phyloP scores from a whole-genome alignment of 2,113 vertebrate genomes.

The Calonectris borealis region DNA sequence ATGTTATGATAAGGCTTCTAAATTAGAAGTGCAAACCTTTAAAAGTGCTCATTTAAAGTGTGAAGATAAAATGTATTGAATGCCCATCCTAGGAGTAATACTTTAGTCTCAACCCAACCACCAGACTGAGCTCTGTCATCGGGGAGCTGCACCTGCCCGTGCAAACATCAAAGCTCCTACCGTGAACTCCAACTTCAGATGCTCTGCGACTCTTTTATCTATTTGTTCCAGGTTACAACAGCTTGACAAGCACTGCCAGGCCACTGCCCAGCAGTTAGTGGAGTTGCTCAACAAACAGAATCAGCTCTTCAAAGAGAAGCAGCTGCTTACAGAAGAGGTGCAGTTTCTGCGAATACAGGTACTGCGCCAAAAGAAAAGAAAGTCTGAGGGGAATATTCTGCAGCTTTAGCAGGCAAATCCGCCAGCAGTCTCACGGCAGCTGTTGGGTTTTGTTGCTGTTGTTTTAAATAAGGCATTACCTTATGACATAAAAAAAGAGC shows the following conservation, averaged over 20 bases:
- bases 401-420: not conserved
- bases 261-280: constrained; percentile 88
- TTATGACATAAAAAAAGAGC: not conserved
- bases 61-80: not conserved
- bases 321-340: constrained; percentile 82
- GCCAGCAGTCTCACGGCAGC: not conserved
- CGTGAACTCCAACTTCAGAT: not conserved
- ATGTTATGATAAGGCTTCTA: not conserved
- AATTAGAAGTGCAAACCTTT: not conserved
- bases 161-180: not conserved
- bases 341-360: constrained; percentile 78
- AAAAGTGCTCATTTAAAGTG: not conserved
- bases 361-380: not conserved
- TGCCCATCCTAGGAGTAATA: not conserved
- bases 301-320: constrained; percentile 86
- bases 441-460: not conserved
- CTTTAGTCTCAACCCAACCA: not conserved
- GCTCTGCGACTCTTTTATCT: not conserved
- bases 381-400: not conserved
- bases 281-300: constrained; percentile 90
- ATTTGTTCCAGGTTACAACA: constrained; percentile 83
- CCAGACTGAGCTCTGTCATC: not conserved
- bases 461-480: not conserved
- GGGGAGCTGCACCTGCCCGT: not conserved
- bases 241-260: constrained; percentile 90